Conservation (phyloP, 2,797 vertebrate species). For the Phaenicophaeus curvirostris region DNA sequence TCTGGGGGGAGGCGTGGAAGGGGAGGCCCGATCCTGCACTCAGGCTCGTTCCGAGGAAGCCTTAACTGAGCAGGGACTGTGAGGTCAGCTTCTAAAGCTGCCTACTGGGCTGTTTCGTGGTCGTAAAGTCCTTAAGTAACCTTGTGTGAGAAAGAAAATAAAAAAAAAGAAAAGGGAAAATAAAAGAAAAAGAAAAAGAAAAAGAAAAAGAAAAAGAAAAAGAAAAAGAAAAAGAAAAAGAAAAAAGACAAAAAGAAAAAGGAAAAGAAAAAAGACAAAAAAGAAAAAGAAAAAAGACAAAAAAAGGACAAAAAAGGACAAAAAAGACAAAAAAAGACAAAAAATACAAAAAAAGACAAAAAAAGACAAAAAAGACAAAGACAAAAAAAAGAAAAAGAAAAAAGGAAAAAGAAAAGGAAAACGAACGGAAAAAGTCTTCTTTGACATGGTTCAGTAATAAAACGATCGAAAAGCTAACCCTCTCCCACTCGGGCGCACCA, state of each 20-base stretch:
- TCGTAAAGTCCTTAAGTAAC: slow-evolving; percentile 43
- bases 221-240: too few relatives aligned
- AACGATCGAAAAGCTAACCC: background rate
- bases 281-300: background rate
- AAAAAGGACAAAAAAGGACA: too few relatives aligned
- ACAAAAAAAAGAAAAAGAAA: too few relatives aligned
- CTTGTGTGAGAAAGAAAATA: background rate
- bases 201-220: fast-evolving
- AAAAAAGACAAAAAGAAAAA: too few relatives aligned
- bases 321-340: fast-evolving
- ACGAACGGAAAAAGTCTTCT: background rate
- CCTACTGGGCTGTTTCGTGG: background rate
- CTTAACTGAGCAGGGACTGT: background rate
- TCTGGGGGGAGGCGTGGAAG: background rate
- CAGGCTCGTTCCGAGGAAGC: background rate
- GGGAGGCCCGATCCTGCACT: background rate
- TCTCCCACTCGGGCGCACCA: background rate
- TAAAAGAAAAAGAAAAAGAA: fast-evolving
- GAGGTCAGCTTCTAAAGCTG: background rate
- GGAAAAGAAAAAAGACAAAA: fast-evolving
- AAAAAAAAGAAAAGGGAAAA: too few relatives aligned
- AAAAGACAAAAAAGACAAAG: fast-evolving
- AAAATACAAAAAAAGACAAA: too few relatives aligned
- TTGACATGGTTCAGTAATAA: background rate
- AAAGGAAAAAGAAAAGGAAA: fast-evolving